Conservation (phyloP, 2,113 vertebrate species). For the Cinclus mexicanus region DNA sequence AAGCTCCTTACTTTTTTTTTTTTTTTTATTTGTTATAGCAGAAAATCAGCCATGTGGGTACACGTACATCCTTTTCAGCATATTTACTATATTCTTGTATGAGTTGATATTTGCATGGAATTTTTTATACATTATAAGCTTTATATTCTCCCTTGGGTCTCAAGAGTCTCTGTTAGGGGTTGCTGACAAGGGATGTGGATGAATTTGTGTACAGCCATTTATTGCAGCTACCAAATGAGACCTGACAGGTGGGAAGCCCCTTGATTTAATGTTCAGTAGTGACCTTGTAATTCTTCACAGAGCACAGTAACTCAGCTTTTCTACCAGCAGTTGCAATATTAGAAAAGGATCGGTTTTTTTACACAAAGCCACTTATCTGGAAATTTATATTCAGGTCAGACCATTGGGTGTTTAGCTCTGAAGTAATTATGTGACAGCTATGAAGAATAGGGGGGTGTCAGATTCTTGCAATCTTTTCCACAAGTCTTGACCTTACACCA, state of each 20-base stretch:
- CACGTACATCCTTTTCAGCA: background rate
- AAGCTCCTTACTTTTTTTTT: background rate
- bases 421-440: background rate
- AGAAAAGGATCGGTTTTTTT: background rate
- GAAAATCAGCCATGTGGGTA: background rate
- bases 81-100: fast-evolving
- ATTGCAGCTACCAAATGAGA: background rate
- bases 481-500: background rate
- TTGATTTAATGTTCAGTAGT: background rate
- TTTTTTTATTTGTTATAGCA: background rate
- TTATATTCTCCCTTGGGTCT: background rate
- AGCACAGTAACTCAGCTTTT: background rate
- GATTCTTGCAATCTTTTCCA: background rate
- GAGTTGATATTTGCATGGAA: background rate
- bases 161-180: background rate
- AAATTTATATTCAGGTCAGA: background rate
- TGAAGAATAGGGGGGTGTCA: background rate
- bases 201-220: background rate
- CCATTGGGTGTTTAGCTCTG: background rate
- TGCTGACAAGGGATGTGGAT: background rate
- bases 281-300: background rate
- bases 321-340: background rate
- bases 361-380: background rate
- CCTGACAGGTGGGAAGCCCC: background rate
- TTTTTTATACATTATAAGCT: background rate